Evolutionary conservation across 37 sponge, comb jelly and placozoan genomes (phyloP).

Genomic region (Amphimedon queenslandica): DNA sequence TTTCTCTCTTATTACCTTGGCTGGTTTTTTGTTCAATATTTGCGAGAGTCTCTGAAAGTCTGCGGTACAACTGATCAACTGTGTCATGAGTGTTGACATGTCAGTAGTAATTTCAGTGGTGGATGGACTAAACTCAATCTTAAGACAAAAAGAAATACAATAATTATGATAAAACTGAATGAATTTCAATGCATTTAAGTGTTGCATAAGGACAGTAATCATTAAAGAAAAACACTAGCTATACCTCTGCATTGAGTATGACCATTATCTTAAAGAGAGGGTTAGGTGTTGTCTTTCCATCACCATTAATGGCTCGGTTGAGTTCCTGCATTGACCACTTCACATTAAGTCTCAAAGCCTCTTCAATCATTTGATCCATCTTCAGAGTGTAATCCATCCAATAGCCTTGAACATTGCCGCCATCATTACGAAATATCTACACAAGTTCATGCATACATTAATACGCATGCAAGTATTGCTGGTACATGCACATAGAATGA

Average conservation of each 20-base stretch:
- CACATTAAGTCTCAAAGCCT: constrained; percentile 93
- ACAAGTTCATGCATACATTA: neutral
- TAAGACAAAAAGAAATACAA: neutral
- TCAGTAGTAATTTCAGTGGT: constrained; percentile 64
- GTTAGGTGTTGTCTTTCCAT: constrained; percentile 87
- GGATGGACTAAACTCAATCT: constrained; percentile 84
- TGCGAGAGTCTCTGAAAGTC: constrained; percentile 82
- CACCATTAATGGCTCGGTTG: constrained; percentile 84
- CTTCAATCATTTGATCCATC: constrained; percentile 95
- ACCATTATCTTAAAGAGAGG: constrained; percentile 94
- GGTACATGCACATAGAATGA: neutral
- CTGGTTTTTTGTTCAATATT: constrained; percentile 55
- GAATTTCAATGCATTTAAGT: neutral
- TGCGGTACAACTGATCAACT: constrained; percentile 56
- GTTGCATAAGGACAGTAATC: neutral
- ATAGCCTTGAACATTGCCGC: constrained; percentile 73
- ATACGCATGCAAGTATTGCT: neutral
- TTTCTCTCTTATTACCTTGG: constrained; percentile 12
- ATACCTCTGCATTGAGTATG: constrained; percentile 47
- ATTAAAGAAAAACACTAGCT: neutral
- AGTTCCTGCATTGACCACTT: constrained; percentile 97
- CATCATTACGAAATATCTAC: constrained; percentile 77
- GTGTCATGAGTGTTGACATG: constrained; percentile 57
- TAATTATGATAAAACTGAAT: neutral
- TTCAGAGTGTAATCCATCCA: constrained; percentile 86